Base-by-base conservation (phyloP, 2,797 vertebrate genomes). In the Brotula barbata region DNA sequence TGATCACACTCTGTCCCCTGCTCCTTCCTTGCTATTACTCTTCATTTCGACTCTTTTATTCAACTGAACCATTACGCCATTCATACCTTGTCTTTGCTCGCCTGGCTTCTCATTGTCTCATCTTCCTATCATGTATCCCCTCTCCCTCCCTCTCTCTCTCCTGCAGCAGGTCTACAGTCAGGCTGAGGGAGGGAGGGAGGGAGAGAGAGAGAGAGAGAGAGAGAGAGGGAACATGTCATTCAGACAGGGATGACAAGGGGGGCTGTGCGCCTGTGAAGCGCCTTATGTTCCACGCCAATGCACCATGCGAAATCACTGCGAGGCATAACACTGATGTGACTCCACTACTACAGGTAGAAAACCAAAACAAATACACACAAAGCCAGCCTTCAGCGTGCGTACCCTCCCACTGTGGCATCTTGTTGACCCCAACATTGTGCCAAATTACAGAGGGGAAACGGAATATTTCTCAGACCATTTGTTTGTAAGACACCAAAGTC, bases 91-190 rank as follows among this genome's bases (percentile, higher is more conserved):
- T 28, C 58, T 45, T n/a, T n/a, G n/a, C n/a, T n/a, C n/a, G n/a
- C n/a, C n/a, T n/a, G 46, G 39, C 55, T 70, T 56, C 63, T 71
- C 65, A 50, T 43, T 44, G 64, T 62, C 44, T 72, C 54, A 46
- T 62, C 23, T 39, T 63, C 34, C 39, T 11, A 37, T 59, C 28
- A 17, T 16, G 39, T 57, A 37, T 51, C 25, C 25, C 40, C 22
- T 14, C 14, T 20, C 23, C 23, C 2, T 6, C 50, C 20, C 49
- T 37, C 55, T 58, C 19, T 49, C 28, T 7, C 63, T n/a, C n/a
- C n/a, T 67, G 81, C 82, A 78, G 74, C 33, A 36, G 49, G 71
- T 64, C 39, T 48, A 63, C 33, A 71, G 61, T 55, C 52, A 41
- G 31, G 9, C 37, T 36, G 31, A 40, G 50, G 37, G 19, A 61